These are phyloP conservation scores for Urocolius indicus DNA, from an alignment of 2,113 vertebrate genomes.

Conservation along the genomic window DNA sequence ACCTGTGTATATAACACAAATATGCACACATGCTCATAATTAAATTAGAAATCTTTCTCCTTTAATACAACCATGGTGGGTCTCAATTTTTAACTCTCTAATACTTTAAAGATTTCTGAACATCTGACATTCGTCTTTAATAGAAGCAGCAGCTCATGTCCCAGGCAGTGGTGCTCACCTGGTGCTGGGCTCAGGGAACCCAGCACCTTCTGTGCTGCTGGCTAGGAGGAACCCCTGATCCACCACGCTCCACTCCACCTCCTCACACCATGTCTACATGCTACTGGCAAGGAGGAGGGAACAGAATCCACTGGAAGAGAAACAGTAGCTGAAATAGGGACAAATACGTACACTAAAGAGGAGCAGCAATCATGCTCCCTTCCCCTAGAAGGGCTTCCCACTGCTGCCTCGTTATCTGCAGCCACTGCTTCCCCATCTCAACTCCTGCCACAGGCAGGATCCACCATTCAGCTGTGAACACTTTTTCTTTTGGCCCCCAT, in stretches of 20 bases:
- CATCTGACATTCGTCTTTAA: not conserved
- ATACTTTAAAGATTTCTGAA: not conserved
- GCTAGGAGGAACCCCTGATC: not conserved
- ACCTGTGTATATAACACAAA: not conserved
- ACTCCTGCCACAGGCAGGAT: not conserved
- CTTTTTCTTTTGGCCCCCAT: not conserved
- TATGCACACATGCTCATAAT: conserved; percentile 11
- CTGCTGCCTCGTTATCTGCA: not conserved
- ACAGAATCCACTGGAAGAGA: not conserved
- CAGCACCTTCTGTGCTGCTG: not conserved
- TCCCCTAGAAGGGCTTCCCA: not conserved
- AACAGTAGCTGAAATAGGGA: not conserved
- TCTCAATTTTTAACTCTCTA: conserved; percentile 1
- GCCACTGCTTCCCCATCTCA: not conserved
- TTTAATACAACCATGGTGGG: not conserved
- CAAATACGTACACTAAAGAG: not conserved
- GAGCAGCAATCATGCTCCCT: not conserved
- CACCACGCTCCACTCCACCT: not conserved
- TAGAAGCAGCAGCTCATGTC: not conserved
- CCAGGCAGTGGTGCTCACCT: not conserved
- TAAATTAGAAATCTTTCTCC: not conserved
- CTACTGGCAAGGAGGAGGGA: not conserved
- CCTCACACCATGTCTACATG: not conserved
- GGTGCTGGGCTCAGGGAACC: not conserved
- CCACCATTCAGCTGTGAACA: not conserved